Evolutionary conservation across 2,888 invertebrate species (phyloP).

Genomic region (Noctua janthina): DNA sequence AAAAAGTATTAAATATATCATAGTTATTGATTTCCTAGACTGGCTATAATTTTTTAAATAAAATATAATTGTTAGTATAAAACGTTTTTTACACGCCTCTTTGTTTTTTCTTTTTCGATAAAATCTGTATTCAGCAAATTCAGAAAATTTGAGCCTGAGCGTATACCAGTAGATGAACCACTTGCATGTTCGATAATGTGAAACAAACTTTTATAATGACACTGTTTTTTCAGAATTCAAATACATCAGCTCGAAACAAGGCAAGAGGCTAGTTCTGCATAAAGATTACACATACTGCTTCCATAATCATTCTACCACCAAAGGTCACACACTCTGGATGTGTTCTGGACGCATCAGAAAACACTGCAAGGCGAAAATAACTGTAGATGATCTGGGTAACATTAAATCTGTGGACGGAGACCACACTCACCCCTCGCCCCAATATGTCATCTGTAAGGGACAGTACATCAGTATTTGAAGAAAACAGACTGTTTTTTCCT

Average conservation of each 20-base stretch:
- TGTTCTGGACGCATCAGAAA: not conserved
- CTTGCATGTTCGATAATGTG: not conserved
- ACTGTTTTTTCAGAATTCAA: slow-evolving; percentile 26
- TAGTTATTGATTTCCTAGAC: not conserved
- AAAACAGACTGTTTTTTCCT: no score
- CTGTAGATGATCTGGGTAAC: slow-evolving; percentile 2
- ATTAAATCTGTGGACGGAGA: not conserved
- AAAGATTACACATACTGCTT: not conserved
- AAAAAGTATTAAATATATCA: not conserved
- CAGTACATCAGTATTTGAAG: not conserved
- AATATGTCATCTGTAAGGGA: slow-evolving; percentile 15
- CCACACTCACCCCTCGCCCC: slow-evolving; percentile 27
- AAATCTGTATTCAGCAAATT: not conserved
- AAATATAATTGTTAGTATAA: not conserved
- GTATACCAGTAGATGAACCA: not conserved
- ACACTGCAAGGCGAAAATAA: slow-evolving; percentile 11
- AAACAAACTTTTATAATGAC: not conserved
- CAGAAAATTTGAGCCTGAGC: not conserved
- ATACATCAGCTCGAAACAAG: not conserved
- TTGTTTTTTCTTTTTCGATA: no score
- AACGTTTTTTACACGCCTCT: not conserved
- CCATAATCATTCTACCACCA: not conserved
- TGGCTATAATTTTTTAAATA: not conserved
- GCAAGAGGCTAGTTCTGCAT: slow-evolving; percentile 1
- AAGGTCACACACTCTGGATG: not conserved